Evolutionary conservation across 2,797 vertebrate species (phyloP), one percentile per base, ranked within the genome.

Genomic region (Lepidocolaptes lacrymiger): DNA sequence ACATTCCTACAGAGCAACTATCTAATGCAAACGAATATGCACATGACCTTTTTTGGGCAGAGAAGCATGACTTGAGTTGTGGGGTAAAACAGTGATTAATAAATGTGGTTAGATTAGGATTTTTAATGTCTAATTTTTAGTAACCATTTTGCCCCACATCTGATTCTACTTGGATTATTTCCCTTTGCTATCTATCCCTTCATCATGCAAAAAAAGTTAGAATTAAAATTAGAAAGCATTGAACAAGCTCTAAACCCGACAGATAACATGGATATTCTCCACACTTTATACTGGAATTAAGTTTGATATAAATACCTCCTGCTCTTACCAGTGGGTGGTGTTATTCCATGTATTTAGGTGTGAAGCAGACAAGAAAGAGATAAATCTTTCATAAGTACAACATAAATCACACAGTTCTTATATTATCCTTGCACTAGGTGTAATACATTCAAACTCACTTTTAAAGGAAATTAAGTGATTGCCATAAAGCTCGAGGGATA

Each of bases 261-360:
- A 97, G 93, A 97, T 97, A 97, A 97, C 97, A 98, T 97, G 97
- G 96, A 97, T 98, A 95, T 96, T 97, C 97, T 98, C 94, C 97
- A 98, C 97, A 98, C 93, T 97, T 97, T 96, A 98, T 96, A 98
- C 94, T 97, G 97, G 94, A 98, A 98, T 98, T 97, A 98, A 97
- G 98, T 97, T 98, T 96, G 96, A 98, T 98, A 98, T 96, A 97
- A 98, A 98, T 99, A 99, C 99, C 99, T 99, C 99, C 99, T 99
- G 99, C 97, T 99, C 98, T 99, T 99, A 98, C 98, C 99, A 98
- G 98, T 97, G 98, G 97, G 98, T 98, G 98, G 98, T 98, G 98
- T 98, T 98, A 98, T 98, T 99, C 99, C 99, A 98, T 97, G 97
- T 97, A 97, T 98, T 98, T 98, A 98, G 97, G 95, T 97, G 97